Conservation (phyloP, 2,113 vertebrate genomes). For the Uria aalge region DNA sequence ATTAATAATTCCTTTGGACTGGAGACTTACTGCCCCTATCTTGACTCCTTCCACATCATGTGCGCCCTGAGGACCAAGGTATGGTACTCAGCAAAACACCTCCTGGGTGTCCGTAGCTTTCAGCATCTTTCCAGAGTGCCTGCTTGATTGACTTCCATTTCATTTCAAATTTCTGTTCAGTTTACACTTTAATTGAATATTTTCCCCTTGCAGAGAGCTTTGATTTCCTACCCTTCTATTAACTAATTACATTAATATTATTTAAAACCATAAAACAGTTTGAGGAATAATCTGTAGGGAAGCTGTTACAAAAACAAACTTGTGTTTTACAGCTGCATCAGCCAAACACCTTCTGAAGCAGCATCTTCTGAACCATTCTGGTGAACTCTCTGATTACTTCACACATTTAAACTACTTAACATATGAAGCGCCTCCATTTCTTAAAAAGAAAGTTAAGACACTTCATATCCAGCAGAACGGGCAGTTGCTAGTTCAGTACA, state of each 20-base stretch:
- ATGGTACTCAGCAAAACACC: neutral
- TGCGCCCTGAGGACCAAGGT: neutral
- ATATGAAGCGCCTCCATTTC: neutral
- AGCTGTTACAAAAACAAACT: neutral
- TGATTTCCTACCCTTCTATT: neutral
- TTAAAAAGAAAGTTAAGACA: neutral
- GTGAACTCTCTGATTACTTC: neutral
- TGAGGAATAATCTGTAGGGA: neutral
- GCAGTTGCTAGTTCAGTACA: neutral
- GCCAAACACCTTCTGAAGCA: neutral
- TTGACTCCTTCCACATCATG: neutral
- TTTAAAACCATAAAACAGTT: neutral
- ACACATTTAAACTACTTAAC: neutral
- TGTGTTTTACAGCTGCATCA: neutral
- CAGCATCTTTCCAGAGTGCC: neutral
- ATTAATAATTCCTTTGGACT: neutral
- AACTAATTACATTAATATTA: neutral
- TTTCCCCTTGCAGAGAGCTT: neutral
- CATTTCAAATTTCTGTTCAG: neutral
- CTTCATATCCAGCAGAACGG: neutral
- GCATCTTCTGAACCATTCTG: neutral
- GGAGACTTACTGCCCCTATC: neutral
- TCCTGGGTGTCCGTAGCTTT: rapidly evolving
- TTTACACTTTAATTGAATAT: neutral
- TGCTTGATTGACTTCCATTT: neutral